Conservation (phyloP, 2,797 vertebrate species). For the Falco columbarius region DNA sequence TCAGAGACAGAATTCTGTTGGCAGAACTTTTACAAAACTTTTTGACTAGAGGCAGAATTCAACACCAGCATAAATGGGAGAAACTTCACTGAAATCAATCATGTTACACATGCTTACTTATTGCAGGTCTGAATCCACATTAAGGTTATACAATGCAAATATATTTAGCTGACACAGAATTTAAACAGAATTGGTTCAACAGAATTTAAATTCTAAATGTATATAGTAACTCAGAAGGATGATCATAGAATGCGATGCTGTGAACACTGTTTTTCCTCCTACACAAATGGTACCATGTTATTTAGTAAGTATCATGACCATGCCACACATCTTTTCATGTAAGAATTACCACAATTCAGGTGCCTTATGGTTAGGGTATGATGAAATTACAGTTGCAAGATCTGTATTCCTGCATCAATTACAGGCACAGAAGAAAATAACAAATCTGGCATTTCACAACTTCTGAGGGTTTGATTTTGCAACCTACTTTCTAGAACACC, state of each 20-base stretch:
- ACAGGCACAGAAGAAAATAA: constrained; percentile 6
- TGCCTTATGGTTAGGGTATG: not conserved
- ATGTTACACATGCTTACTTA: not conserved
- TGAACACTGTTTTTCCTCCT: not conserved
- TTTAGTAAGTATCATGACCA: not conserved
- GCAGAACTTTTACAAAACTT: constrained; percentile 45
- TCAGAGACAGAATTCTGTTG: constrained; percentile 30
- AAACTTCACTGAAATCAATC: constrained; percentile 12
- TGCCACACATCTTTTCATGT: not conserved
- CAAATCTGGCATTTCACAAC: constrained; percentile 34
- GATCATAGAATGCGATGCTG: too few species aligned
- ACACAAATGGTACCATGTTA: not conserved
- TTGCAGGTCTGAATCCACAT: not conserved
- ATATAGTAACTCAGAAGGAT: not conserved
- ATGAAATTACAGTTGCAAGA: constrained; percentile 4
- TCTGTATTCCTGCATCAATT: not conserved
- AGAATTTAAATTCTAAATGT: too few species aligned
- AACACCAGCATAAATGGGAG: constrained; percentile 7
- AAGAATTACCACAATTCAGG: not conserved
- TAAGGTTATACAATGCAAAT: constrained; percentile 33
- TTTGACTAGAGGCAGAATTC: constrained; percentile 53
- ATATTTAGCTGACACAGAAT: constrained; percentile 7
- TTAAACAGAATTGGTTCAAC: not conserved
- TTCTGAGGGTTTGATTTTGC: constrained; percentile 25
- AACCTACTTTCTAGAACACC: constrained; percentile 49